phyloP scores from a whole-genome alignment of 2,113 vertebrate species.

The Bombycilla garrulus region DNA sequence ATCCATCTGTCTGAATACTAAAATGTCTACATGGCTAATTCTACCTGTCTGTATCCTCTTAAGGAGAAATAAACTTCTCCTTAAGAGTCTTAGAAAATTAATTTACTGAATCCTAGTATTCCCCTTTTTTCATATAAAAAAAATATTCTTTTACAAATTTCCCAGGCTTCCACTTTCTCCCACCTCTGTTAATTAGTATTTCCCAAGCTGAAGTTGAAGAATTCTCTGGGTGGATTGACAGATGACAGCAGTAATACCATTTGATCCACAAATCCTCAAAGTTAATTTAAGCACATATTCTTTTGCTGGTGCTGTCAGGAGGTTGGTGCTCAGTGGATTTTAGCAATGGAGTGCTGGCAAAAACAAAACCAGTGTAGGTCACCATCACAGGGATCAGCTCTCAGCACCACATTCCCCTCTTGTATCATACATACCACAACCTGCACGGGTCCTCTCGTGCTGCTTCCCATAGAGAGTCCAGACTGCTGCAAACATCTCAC shows the following conservation, averaged over 20 bases:
- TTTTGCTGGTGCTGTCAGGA: not conserved
- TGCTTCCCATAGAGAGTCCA: not conserved
- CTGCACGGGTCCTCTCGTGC: accelerated
- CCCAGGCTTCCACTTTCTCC: not conserved
- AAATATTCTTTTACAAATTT: not conserved
- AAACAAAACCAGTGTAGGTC: not conserved
- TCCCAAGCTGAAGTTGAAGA: not conserved
- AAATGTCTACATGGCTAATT: not conserved
- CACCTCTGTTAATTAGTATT: not conserved
- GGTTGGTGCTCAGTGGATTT: not conserved
- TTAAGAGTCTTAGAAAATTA: not conserved
- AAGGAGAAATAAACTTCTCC: not conserved
- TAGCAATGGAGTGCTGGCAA: not conserved
- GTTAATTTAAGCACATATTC: not conserved
- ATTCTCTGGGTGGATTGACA: not conserved
- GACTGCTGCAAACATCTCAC: not conserved
- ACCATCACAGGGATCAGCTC: not conserved
- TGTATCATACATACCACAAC: accelerated
- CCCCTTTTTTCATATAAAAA: not conserved
- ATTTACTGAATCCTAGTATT: not conserved
- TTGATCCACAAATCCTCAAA: not conserved
- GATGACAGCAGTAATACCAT: not conserved
- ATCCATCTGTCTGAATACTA: not conserved
- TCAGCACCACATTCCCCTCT: not conserved
- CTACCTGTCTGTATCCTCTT: not conserved